Evolutionary conservation across 2,888 invertebrate genomes (phyloP), one percentile per base, ranked within the genome.

Genomic region (Drosophila lacicola): DNA sequence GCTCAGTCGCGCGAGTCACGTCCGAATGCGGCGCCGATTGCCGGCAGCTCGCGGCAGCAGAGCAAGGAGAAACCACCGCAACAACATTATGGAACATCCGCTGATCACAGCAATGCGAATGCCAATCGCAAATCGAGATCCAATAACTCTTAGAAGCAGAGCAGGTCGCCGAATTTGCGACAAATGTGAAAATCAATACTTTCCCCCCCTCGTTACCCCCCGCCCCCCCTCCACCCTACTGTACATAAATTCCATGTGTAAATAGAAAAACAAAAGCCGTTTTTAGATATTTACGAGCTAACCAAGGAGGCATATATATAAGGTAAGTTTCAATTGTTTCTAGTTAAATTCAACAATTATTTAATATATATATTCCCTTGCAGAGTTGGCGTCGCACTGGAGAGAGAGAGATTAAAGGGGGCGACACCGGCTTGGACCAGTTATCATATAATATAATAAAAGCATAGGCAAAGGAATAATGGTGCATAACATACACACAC

Each of bases 91-190:
- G 77, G 67, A 66, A 66, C 80, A 33, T 11, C 58, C 19, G 21
- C 74, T 33, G 78, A 74, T 46, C 80, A 76, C 55, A 78, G 70
- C 55, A 78, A 37, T 19, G 45, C 39, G 29, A 73, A 61, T 55
- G 54, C 57, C 42, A 72, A 60, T 70, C 91, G 92, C 50, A 92
- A 91, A 82, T 79, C 91, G 69, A 86, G 90, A 67, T 88, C 91
- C 36, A 92, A 90, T 71, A 90, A 88, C 79, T 86, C 89, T 76
- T 82, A 82, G 72, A 82, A 49, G 62, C 55, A 71, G 58, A 66
- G 46, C 29, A 74, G 33, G 74, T 70, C 74, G 82, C 78, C 66
- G 19, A 74, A 60, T 70, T 54, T 54, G 87, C 84, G 67, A 73
- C 78, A 73, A 58, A 68, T 88, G 83, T 88, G 83, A 89, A 69